These are phyloP conservation scores for Hemicordylus capensis DNA, from an alignment of 2,113 vertebrate species.

Conservation along the genomic window DNA sequence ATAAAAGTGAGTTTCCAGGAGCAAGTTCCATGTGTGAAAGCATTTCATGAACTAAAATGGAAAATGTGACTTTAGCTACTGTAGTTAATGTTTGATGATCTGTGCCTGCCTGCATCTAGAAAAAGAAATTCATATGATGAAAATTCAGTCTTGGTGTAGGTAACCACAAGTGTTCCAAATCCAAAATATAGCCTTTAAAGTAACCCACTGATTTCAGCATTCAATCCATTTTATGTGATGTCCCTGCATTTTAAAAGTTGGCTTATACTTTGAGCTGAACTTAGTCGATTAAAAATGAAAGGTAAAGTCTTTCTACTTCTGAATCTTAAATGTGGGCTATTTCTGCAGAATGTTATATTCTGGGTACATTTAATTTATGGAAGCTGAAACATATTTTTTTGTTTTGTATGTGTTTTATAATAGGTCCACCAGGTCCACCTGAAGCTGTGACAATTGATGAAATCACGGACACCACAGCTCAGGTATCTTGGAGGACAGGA, in stretches of 20 bases:
- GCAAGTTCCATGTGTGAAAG: not conserved
- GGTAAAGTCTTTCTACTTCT: accelerated
- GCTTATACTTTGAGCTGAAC: not conserved
- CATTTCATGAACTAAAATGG: not conserved
- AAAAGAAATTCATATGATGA: not conserved
- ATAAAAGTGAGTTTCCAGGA: not conserved
- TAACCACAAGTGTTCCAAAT: not conserved
- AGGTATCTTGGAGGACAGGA: constrained; percentile 95
- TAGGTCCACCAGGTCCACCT: constrained; percentile 94
- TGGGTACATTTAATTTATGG: accelerated
- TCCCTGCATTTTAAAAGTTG: not conserved
- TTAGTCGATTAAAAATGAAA: too few relatives aligned
- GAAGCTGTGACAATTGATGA: constrained; percentile 91
- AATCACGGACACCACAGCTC: constrained; percentile 92
- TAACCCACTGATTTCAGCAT: not conserved
- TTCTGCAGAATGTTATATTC: not conserved
- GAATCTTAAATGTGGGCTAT: accelerated
- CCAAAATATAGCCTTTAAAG: not conserved
- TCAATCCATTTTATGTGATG: not conserved
- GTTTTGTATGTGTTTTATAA: constrained; percentile 39
- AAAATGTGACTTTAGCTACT: not conserved
- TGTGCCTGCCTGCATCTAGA: not conserved
- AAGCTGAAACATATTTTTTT: not conserved
- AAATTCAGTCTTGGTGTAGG: not conserved
- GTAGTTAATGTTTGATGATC: not conserved